A percentile compares a stretch with the other conserved stretches of the same genome.
These are phyloP conservation scores for Folsomia candida DNA, from an alignment of 2,888 invertebrate species.

Conservation along the genomic window DNA sequence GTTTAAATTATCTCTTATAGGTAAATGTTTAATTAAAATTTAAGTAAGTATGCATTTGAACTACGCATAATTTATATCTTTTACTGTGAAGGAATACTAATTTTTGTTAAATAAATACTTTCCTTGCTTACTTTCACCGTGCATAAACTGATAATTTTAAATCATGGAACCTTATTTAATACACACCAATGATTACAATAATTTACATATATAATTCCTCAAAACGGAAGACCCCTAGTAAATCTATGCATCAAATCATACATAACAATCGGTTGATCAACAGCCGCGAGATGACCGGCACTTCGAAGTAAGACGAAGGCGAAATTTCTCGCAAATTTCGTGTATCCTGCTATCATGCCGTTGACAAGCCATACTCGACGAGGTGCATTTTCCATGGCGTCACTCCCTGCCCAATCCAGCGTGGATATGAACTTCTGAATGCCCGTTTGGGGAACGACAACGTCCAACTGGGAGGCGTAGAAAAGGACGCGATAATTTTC, in stretches of 20 bases:
- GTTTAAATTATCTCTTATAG: no score
- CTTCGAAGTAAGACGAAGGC: conserved; percentile 71
- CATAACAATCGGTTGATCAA: conserved; percentile 76
- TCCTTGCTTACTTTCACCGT: no score
- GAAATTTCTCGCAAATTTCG: conserved; percentile 65
- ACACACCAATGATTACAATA: no score
- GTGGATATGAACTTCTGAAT: conserved; percentile 74
- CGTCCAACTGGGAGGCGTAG: conserved; percentile 87
- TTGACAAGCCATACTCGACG: conserved; percentile 67
- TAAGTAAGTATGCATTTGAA: no score
- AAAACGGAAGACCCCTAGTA: conserved; percentile 51
- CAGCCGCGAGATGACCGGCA: conserved; percentile 80
- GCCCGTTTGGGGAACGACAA: conserved; percentile 82
- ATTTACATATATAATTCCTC: no score
- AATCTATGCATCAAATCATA: conserved; percentile 70
- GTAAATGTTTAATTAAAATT: no score
- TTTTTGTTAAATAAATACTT: no score
- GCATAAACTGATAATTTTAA: no score
- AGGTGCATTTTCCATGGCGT: conserved; percentile 65
- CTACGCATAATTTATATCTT: no score
- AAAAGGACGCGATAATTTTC: conserved; percentile 69
- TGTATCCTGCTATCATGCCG: conserved; percentile 71
- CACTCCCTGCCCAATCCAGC: conserved; percentile 67
- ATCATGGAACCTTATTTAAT: no score
- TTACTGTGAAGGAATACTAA: no score